phyloP scores from a whole-genome alignment of 2,113 vertebrate species.

The Glaucidium brasilianum region DNA sequence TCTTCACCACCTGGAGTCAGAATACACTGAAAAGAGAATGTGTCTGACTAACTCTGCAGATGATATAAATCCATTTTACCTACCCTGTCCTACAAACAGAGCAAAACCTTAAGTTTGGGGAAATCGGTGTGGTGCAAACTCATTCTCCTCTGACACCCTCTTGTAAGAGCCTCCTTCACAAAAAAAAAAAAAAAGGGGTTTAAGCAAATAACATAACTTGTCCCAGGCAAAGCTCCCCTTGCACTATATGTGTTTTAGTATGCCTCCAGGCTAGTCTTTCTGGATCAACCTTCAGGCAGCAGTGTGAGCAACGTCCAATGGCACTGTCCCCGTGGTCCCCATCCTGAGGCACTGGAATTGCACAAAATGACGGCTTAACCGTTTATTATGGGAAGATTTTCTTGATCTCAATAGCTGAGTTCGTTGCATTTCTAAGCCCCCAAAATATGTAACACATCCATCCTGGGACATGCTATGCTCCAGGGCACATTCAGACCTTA shows the following conservation, averaged over 20 bases:
- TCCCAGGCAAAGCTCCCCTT: neutral
- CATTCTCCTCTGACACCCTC: fast-evolving
- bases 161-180: neutral
- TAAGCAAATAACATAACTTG: neutral
- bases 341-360: neutral
- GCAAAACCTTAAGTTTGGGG: neutral
- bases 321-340: neutral
- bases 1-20: neutral
- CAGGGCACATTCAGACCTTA: neutral
- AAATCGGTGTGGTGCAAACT: neutral
- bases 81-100: neutral
- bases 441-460: neutral
- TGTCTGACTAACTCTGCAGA: neutral
- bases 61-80: neutral
- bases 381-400: neutral
- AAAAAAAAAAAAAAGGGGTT: neutral
- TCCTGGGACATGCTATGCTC: neutral
- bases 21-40: neutral
- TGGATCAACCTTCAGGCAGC: neutral
- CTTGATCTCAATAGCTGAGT: neutral
- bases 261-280: neutral
- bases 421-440: neutral
- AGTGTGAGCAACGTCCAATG: neutral
- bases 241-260: fast-evolving
- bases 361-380: neutral